A percentile compares a stretch with the other conserved stretches of the same genome.
phyloP scores from a whole-genome alignment of 2,888 invertebrate genomes.

The Drosophila differens region DNA sequence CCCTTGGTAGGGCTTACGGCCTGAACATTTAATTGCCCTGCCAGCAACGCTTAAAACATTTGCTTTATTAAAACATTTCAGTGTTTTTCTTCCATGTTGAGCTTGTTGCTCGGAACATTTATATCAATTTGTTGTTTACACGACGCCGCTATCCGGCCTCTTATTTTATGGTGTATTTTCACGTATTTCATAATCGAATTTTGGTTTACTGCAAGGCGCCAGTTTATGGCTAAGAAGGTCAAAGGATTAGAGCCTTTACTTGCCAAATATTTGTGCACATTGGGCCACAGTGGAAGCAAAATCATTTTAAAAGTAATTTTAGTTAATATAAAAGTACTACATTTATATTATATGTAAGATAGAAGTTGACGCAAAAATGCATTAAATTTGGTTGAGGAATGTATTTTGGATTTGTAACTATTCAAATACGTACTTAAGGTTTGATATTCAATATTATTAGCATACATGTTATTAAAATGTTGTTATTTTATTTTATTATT shows the following conservation, averaged over 20 bases:
- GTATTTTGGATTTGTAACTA: background rate
- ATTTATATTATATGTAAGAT: background rate
- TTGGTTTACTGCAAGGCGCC: constrained; percentile 39
- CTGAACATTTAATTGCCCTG: constrained; percentile 60
- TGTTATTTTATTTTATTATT: background rate
- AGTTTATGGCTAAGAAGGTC: constrained; percentile 31
- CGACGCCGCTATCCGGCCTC: constrained; percentile 25
- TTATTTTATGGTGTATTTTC: constrained; percentile 35
- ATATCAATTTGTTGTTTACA: constrained; percentile 64
- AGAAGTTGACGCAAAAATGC: background rate
- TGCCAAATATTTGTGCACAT: constrained; percentile 41
- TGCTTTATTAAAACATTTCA: constrained; percentile 57
- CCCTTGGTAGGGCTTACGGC: constrained; percentile 20
- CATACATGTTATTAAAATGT: background rate
- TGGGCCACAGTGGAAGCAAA: background rate
- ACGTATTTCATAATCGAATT: constrained; percentile 66
- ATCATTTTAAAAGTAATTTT: background rate
- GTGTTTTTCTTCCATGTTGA: constrained; percentile 11
- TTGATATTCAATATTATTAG: background rate
- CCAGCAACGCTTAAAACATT: constrained; percentile 42
- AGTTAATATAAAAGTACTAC: background rate
- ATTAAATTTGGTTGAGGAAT: background rate
- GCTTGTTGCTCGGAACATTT: constrained; percentile 34
- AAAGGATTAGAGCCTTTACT: constrained; percentile 56
- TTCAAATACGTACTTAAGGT: background rate